Percentiles rank a stretch among this genome's conserved stretches.
Evolutionary conservation across 2,113 vertebrate species (phyloP).

Genomic region (Ciconia maguari): DNA sequence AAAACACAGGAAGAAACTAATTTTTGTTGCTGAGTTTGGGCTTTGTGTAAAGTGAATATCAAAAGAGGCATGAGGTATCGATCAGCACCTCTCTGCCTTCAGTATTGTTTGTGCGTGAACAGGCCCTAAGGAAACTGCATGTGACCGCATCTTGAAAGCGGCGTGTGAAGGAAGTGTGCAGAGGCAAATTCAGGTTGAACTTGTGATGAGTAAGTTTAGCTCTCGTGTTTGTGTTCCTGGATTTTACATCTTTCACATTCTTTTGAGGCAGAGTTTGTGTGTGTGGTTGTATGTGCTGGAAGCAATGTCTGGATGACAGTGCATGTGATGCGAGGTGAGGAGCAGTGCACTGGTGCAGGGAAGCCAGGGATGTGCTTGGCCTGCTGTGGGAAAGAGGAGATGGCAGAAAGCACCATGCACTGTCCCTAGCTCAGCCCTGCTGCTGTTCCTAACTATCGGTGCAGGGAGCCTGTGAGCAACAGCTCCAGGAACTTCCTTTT

Average conservation of each 20-base stretch:
- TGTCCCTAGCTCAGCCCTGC: background rate
- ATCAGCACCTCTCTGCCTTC: background rate
- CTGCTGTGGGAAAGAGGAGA: background rate
- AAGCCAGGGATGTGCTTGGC: background rate
- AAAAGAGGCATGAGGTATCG: background rate
- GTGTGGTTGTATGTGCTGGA: slow-evolving; percentile 34
- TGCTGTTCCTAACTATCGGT: background rate
- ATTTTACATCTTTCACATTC: slow-evolving; percentile 25
- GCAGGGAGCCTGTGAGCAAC: background rate
- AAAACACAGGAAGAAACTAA: background rate
- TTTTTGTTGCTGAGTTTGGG: background rate
- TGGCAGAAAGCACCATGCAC: background rate
- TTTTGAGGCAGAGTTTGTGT: background rate
- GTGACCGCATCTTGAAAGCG: fast-evolving
- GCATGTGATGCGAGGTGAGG: background rate
- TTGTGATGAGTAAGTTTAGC: background rate
- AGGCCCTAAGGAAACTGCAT: background rate
- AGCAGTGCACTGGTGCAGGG: background rate
- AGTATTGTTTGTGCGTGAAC: too few species aligned
- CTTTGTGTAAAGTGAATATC: background rate
- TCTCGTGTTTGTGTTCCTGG: background rate
- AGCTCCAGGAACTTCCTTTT: background rate
- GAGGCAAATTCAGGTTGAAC: background rate
- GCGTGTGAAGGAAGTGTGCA: background rate
- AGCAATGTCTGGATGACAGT: background rate